Conservation (phyloP, 2,113 vertebrate genomes). For the Arenaria interpres region DNA sequence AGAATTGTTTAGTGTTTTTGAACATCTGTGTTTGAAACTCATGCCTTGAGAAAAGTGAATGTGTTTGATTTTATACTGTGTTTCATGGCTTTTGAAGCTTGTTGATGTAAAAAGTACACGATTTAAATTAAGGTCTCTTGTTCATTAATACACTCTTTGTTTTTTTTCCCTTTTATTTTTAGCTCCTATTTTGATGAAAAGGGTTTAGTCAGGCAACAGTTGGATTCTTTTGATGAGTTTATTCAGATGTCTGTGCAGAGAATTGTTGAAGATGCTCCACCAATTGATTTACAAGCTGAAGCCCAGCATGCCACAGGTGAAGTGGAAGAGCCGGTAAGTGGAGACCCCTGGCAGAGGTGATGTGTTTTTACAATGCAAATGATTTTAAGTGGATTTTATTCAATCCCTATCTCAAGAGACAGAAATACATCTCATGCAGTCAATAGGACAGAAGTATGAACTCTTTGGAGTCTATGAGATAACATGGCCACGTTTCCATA, state of each 20-base stretch:
- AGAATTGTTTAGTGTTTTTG: not conserved
- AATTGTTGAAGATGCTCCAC: constrained; percentile 97
- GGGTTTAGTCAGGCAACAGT: constrained; percentile 94
- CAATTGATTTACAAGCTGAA: constrained; percentile 97
- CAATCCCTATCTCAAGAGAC: not conserved
- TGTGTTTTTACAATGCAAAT: not conserved
- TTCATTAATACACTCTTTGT: not conserved
- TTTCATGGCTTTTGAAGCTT: not conserved
- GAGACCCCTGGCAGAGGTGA: not conserved
- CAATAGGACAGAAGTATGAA: not conserved
- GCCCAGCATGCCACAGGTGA: constrained; percentile 96
- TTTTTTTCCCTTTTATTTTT: not conserved
- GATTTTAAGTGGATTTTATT: not conserved
- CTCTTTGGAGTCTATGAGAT: not conserved
- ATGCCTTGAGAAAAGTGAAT: not conserved
- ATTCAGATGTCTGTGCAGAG: constrained; percentile 99
- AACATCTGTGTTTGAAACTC: not conserved
- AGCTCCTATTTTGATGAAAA: constrained; percentile 99
- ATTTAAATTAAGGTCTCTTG: not conserved
- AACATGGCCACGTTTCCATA: not conserved
- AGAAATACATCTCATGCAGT: not conserved
- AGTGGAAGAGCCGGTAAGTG: constrained; percentile 94
- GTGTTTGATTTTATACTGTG: not conserved
- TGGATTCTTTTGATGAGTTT: constrained; percentile 99
- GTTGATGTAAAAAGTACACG: not conserved